These are phyloP conservation scores for Mesocentrotus franciscanus DNA, from an alignment of 53 echinoderm and acorn worm genomes.

Conservation along the genomic window DNA sequence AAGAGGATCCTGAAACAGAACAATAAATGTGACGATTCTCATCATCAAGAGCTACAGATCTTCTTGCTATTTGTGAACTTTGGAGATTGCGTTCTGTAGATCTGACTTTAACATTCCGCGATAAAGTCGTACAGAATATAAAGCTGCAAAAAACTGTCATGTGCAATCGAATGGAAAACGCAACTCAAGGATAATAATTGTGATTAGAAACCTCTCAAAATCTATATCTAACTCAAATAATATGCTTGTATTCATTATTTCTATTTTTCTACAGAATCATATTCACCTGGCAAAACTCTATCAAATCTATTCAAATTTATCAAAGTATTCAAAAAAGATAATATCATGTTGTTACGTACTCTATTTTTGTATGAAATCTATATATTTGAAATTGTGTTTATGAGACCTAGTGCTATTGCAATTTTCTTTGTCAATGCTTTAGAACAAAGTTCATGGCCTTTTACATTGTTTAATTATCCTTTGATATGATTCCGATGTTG, in stretches of 20 bases:
- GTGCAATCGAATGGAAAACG: neutral
- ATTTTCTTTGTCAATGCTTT: neutral
- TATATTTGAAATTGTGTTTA: conserved; percentile 29
- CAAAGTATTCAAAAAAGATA: conserved; percentile 15
- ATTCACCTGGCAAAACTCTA: conserved; percentile 5
- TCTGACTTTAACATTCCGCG: conserved; percentile 33
- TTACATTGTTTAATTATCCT: neutral
- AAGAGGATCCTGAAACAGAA: conserved; percentile 60
- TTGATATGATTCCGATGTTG: neutral
- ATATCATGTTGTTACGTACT: conserved; percentile 24
- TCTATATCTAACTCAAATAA: neutral
- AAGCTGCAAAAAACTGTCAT: conserved; percentile 24
- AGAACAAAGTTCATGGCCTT: neutral
- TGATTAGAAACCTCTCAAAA: neutral
- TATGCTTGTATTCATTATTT: conserved; percentile 3
- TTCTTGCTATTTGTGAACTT: neutral
- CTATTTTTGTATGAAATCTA: conserved; percentile 52
- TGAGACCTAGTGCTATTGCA: neutral
- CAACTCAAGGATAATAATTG: neutral
- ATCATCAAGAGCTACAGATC: conserved; percentile 7
- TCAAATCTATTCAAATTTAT: conserved; percentile 15
- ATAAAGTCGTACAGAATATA: conserved; percentile 40
- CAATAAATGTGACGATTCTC: conserved; percentile 22
- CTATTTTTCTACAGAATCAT: conserved; percentile 38
- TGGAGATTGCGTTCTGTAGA: neutral